Evolutionary conservation across 2,113 vertebrate genomes (phyloP).

Genomic region (Circaetus cinerascens): DNA sequence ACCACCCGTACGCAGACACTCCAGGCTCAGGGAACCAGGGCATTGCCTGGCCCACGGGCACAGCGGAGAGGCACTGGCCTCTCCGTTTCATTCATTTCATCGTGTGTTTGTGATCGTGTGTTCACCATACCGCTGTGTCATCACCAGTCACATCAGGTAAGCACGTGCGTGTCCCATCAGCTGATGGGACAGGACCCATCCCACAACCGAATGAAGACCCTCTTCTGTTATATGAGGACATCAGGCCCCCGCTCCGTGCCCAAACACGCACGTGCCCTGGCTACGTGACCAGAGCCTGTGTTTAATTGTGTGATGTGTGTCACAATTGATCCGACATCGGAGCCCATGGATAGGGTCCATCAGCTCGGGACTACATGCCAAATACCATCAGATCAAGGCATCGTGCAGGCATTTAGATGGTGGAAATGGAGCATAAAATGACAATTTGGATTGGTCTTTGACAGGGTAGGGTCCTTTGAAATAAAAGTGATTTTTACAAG

Average conservation of each 20-base stretch:
- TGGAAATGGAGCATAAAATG: neutral
- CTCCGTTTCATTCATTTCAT: neutral
- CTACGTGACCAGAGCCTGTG: neutral
- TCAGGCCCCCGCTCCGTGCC: neutral
- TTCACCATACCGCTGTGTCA: neutral
- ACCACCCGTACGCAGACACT: neutral
- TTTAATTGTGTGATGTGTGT: neutral
- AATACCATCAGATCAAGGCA: neutral
- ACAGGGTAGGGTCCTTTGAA: neutral
- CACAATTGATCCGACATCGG: neutral
- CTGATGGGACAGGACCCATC: neutral
- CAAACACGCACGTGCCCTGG: rapidly evolving
- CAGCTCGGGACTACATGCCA: neutral
- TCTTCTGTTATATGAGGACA: neutral
- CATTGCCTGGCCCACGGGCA: neutral
- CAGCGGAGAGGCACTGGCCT: neutral
- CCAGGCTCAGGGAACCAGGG: neutral
- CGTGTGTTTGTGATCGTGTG: rapidly evolving
- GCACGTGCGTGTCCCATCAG: rapidly evolving
- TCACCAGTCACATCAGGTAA: neutral
- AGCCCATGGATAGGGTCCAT: neutral
- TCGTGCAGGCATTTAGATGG: neutral
- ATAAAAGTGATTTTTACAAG: neutral
- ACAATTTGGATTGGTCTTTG: neutral
- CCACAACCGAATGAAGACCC: neutral